Conservation (phyloP, 2,888 invertebrate genomes). For the Xestoiulus laeticollis region DNA sequence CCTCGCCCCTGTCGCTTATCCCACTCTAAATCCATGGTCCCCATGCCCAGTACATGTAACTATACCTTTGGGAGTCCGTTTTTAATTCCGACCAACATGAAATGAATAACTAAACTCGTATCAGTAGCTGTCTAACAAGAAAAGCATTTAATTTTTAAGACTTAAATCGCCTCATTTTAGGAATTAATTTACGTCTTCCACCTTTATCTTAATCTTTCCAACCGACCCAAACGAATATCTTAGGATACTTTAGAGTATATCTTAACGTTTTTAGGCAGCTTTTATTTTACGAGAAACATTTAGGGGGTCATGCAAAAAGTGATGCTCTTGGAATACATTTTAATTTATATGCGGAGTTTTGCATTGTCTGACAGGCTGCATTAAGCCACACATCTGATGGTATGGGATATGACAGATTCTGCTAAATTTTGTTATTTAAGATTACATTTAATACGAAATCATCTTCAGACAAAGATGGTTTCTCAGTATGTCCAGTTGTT, state of each 20-base stretch:
- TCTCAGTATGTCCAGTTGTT: no score
- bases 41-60: background rate
- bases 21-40: background rate
- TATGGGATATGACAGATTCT: no score
- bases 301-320: conserved; percentile 11
- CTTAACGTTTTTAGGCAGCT: background rate
- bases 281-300: background rate
- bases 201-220: conserved; percentile 13
- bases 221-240: background rate
- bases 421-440: no score
- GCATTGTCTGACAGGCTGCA: background rate
- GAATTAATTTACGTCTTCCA: conserved; percentile 34
- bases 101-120: conserved; percentile 34
- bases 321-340: no score
- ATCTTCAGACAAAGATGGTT: no score
- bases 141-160: conserved; percentile 24
- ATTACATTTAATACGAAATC: no score
- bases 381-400: background rate
- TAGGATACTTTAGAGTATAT: background rate
- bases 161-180: conserved; percentile 34
- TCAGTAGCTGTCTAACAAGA: conserved; percentile 34
- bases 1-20: conserved; percentile 37
- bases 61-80: background rate
- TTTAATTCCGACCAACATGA: conserved; percentile 9
- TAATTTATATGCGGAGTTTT: background rate